Conservation (phyloP, 2,888 invertebrate species). For the Xanthia icteritia region DNA sequence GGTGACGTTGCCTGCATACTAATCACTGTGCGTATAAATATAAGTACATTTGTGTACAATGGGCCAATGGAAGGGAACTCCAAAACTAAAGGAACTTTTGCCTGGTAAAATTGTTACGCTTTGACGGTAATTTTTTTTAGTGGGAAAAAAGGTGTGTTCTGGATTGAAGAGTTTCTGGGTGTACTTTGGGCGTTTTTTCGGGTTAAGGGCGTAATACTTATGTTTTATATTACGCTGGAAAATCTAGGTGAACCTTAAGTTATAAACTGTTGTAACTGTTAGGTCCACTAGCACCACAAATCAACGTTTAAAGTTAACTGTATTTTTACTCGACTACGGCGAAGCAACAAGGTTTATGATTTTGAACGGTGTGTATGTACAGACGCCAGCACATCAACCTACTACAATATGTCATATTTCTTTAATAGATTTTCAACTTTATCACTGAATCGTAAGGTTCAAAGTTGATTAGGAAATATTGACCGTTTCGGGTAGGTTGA, state of each 20-base stretch:
- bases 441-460: too few relatives aligned
- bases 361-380: too few relatives aligned
- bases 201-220: background rate
- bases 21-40: conserved; percentile 29
- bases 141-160: background rate
- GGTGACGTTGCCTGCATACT: conserved; percentile 40
- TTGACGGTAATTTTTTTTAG: conserved; percentile 12
- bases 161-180: background rate
- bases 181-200: background rate
- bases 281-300: too few relatives aligned
- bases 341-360: too few relatives aligned
- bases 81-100: conserved; percentile 12
- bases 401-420: too few relatives aligned
- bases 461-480: too few relatives aligned
- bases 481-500: too few relatives aligned
- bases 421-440: too few relatives aligned
- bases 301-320: background rate
- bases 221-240: too few relatives aligned
- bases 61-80: conserved; percentile 9
- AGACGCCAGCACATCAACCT: too few relatives aligned
- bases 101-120: conserved; percentile 3
- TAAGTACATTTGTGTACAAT: conserved; percentile 37
- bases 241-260: background rate
- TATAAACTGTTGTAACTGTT: too few relatives aligned
- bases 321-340: too few relatives aligned